These are phyloP conservation scores for Paraplagusia blochii DNA, from an alignment of 2,113 vertebrate species.

Conservation along the genomic window DNA sequence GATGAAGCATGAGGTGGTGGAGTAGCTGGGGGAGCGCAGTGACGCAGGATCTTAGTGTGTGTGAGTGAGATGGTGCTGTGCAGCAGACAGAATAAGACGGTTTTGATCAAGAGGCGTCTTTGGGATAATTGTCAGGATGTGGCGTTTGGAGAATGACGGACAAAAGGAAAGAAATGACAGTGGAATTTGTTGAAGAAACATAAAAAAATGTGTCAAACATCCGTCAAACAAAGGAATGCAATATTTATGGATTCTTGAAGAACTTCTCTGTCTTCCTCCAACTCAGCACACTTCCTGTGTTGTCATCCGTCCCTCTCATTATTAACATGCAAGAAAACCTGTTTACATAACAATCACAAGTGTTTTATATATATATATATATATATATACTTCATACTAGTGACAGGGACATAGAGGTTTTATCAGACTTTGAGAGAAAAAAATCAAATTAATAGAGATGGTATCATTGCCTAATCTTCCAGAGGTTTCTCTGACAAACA, in stretches of 20 bases:
- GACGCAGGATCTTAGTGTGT: slow-evolving; percentile 30
- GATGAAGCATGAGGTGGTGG: slow-evolving; percentile 33
- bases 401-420: slow-evolving; percentile 41
- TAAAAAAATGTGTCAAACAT: slow-evolving; percentile 73
- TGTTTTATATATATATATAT: slow-evolving; percentile 33
- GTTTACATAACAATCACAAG: slow-evolving; percentile 67
- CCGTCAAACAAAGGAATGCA: slow-evolving; percentile 70
- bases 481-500: too few species aligned
- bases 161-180: slow-evolving; percentile 69
- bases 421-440: slow-evolving; percentile 5
- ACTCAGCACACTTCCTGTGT: slow-evolving; percentile 59
- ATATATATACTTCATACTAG: slow-evolving; percentile 38
- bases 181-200: slow-evolving; percentile 75
- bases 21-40: slow-evolving; percentile 18
- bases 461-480: too few species aligned
- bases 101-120: slow-evolving; percentile 70
- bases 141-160: slow-evolving; percentile 69
- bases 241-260: slow-evolving; percentile 72
- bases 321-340: slow-evolving; percentile 65
- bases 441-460: not conserved
- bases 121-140: slow-evolving; percentile 76
- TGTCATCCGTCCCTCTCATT: slow-evolving; percentile 51
- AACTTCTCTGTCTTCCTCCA: slow-evolving; percentile 30
- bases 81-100: slow-evolving; percentile 64
- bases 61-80: slow-evolving; percentile 39